Conservation (phyloP, 1,140 invertebrate species). For the Drosophila varians region DNA sequence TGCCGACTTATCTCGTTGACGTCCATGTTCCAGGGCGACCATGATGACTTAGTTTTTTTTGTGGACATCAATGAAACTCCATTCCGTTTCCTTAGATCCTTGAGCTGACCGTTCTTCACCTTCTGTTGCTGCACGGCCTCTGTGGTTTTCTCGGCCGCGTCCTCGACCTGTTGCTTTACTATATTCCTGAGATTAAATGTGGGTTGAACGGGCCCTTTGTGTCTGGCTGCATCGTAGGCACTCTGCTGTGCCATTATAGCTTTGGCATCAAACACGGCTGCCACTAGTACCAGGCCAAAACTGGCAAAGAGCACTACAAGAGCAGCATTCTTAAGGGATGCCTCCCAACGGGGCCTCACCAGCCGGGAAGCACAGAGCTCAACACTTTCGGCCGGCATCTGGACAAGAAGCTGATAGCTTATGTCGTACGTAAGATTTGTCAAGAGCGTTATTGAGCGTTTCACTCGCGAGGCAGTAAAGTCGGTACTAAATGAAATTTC, state of each 20-base stretch:
- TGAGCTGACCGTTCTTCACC: constrained; percentile 25
- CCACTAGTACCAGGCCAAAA: constrained; percentile 88
- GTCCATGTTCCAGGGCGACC: constrained; percentile 65
- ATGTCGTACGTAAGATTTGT: constrained; percentile 86
- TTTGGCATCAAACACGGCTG: constrained; percentile 91
- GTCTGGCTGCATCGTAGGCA: constrained; percentile 84
- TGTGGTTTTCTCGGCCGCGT: constrained; percentile 34
- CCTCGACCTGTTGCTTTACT: constrained; percentile 64
- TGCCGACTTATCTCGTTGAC: constrained; percentile 40
- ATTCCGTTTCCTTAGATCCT: constrained; percentile 53
- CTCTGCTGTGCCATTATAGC: constrained; percentile 86
- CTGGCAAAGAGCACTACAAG: constrained; percentile 87
- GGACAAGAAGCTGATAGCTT: constrained; percentile 91
- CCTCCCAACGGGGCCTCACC: constrained; percentile 92
- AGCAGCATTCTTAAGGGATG: constrained; percentile 88
- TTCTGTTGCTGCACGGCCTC: constrained; percentile 32
- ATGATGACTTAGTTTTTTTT: constrained; percentile 49
- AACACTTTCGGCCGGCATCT: constrained; percentile 91
- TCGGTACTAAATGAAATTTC: constrained; percentile 97
- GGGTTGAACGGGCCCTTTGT: constrained; percentile 84
- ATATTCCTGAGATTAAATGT: constrained; percentile 86
- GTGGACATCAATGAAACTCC: background rate
- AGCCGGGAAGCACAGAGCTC: constrained; percentile 89
- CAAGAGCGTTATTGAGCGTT: constrained; percentile 86
- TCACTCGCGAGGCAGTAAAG: constrained; percentile 93